Evolutionary conservation across 2,888 invertebrate species (phyloP), one percentile per base, ranked within the genome.

Genomic region (Campaea margaritaria): DNA sequence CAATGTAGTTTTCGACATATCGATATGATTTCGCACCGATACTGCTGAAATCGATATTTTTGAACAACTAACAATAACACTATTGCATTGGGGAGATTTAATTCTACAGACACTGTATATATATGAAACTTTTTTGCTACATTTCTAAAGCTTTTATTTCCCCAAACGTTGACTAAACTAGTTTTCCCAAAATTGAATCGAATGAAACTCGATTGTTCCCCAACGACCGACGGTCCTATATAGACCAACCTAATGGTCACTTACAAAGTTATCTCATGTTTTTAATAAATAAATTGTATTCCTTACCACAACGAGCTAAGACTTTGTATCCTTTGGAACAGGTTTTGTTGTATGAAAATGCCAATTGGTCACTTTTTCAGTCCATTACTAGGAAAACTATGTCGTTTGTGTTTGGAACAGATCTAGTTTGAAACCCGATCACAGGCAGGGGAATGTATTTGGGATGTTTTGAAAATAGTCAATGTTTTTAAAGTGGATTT

Each of bases 391-490:
- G 62, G 68, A 47, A 65, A 67, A 68, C 58, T 68, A 60, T 57
- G 59, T 64, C 62, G 70, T 70, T 70, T 68, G 57, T 16, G 67
- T 59, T 69, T 63, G 53, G 52, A 65, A 51, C 66, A 64, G 64
- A 66, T 67, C 16, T 51, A 44, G 34, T 48, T 44, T 39, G 13
- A 27, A 43, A 36, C 9, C 31, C 38, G 36, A 47, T 42, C 50
- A 13, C 27, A 14, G 13, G 2, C 14, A 45, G n/a, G 39, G n/a
- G 34, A 46, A 47, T 10, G 41, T 13, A 31, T 50, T 54, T 54
- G 41, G 21, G 39, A 46, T 48, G 44, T 58, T 52, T 46, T 28
- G 21, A 28, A 5, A 38, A 41, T 31, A 13, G 12, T 16, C 28
- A 36, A 34, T 47, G 47, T 13, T 54, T 55, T 43, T 43, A 42